A percentile compares a stretch with the other conserved stretches of the same genome.
phyloP scores from a whole-genome alignment of 2,888 invertebrate genomes.

The Meteorus colon region DNA sequence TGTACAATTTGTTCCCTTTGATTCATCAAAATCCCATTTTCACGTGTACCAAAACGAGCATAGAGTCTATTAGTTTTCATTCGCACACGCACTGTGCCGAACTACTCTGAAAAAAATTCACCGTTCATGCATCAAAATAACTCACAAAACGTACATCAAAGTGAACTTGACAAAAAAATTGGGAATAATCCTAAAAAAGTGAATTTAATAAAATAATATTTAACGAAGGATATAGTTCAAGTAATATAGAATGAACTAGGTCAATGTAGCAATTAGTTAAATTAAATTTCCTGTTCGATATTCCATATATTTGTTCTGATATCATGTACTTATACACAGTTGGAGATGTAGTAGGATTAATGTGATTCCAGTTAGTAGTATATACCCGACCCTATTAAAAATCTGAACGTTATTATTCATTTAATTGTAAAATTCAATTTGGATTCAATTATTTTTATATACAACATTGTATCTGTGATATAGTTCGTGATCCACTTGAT shows the following conservation, averaged over 20 bases:
- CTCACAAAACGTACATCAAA: background rate
- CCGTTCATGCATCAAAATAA: background rate
- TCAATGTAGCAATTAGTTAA: background rate
- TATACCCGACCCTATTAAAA: background rate
- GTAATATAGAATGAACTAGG: background rate
- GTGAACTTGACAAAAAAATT: background rate
- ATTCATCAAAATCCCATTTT: conserved; percentile 54
- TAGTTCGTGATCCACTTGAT: too few species aligned
- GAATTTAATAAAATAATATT: background rate
- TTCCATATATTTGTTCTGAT: background rate
- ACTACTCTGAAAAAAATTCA: background rate
- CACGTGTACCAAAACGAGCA: conserved; percentile 28
- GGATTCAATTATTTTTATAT: background rate
- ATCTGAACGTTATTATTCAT: background rate
- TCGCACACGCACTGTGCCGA: conserved; percentile 26
- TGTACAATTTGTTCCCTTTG: conserved; percentile 55
- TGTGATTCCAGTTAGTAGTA: background rate
- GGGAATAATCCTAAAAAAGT: background rate
- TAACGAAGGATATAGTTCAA: background rate
- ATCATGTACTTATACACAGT: background rate
- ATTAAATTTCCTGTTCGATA: background rate
- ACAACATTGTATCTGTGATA: too few species aligned
- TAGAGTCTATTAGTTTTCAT: conserved; percentile 30
- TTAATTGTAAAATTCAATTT: background rate
- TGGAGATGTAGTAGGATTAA: background rate